Conservation (phyloP, 2,888 invertebrate genomes). For the Gymnocheta viridis region DNA sequence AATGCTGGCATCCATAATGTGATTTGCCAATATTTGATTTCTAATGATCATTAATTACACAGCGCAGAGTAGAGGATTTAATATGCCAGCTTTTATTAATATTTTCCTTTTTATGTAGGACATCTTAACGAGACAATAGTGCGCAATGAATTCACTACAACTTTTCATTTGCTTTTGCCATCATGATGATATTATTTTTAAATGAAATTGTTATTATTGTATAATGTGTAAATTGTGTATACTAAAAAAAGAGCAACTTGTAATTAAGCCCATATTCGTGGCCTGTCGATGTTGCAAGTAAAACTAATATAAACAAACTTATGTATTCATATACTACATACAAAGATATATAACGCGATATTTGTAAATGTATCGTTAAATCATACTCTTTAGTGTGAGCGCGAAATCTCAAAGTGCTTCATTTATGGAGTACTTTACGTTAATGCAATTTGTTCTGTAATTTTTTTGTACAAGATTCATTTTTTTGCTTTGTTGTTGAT, state of each 20-base stretch:
- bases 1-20: too few relatives aligned
- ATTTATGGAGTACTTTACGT: conserved; percentile 66
- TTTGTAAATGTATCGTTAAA: conserved; percentile 39
- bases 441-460: conserved; percentile 67
- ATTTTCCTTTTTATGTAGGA: conserved; percentile 35
- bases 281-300: conserved; percentile 41
- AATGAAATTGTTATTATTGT: conserved; percentile 59
- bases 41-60: background rate
- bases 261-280: conserved; percentile 60
- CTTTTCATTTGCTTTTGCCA: background rate
- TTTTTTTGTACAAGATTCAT: conserved; percentile 52
- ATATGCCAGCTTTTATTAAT: too few relatives aligned
- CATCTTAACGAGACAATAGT: background rate
- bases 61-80: background rate
- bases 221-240: conserved; percentile 62
- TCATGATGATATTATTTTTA: conserved; percentile 40
- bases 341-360: conserved; percentile 12
- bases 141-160: conserved; percentile 2
- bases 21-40: too few relatives aligned
- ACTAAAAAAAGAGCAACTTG: conserved; percentile 47
- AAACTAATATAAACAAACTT: conserved; percentile 33
- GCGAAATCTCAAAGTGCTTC: conserved; percentile 57
- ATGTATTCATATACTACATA: background rate
- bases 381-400: conserved; percentile 33
- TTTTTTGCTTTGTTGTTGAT: conserved; percentile 7